Evolutionary conservation across 53 echinoderm and acorn worm genomes (phyloP).

Genomic region (Zoroaster sp.): DNA sequence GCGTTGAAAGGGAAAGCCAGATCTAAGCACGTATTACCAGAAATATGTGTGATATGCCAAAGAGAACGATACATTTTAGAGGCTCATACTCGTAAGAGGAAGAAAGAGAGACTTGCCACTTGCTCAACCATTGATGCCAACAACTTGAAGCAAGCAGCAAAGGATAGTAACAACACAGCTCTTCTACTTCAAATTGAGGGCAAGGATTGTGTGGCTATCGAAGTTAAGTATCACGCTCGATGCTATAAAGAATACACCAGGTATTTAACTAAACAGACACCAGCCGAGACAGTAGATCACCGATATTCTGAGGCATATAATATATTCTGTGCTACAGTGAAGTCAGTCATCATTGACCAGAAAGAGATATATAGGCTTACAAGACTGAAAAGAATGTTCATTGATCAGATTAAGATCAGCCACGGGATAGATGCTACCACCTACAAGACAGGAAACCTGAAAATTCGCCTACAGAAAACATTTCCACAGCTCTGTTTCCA

Average conservation of each 20-base stretch:
- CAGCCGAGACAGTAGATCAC: too few relatives aligned
- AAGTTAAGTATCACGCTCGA: conserved; percentile 34
- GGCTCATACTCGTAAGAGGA: background rate
- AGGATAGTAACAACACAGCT: background rate
- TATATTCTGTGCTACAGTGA: too few relatives aligned
- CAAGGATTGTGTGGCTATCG: conserved; percentile 61
- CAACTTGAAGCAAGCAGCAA: conserved; percentile 15
- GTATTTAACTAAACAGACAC: background rate
- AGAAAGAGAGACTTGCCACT: background rate
- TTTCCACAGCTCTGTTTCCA: conserved; percentile 33
- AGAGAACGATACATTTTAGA: too few relatives aligned
- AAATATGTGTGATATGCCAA: too few relatives aligned
- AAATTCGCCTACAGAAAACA: background rate
- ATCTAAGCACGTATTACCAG: too few relatives aligned
- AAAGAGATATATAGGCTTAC: too few relatives aligned
- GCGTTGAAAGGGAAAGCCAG: too few relatives aligned
- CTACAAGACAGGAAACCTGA: conserved; percentile 20
- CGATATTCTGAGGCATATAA: too few relatives aligned
- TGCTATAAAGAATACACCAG: conserved; percentile 43
- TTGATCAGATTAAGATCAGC: background rate
- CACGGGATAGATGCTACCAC: background rate
- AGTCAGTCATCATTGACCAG: too few relatives aligned
- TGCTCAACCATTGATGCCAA: conserved; percentile 31
- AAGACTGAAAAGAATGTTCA: too few relatives aligned
- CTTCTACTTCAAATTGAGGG: conserved; percentile 33